These are phyloP conservation scores for Apotomis turbidana DNA, from an alignment of 2,888 invertebrate species.

Conservation along the genomic window DNA sequence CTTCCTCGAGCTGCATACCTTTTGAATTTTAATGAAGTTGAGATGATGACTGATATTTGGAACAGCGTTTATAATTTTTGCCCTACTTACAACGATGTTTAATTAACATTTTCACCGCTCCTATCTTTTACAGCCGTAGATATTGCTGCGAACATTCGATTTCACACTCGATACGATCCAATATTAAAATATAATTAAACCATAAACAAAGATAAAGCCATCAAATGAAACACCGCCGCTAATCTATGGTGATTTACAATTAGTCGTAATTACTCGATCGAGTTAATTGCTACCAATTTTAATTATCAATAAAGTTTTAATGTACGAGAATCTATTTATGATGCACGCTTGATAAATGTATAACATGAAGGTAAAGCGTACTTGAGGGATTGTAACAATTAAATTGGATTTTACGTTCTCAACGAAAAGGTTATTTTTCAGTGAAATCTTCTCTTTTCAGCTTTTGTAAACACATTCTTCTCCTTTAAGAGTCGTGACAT, in stretches of 20 bases:
- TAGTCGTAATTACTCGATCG: conserved; percentile 71
- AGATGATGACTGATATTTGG: no score
- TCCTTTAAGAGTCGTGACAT: no score
- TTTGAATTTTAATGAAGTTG: no score
- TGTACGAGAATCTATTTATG: conserved; percentile 64
- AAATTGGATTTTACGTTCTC: background rate
- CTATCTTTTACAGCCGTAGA: conserved; percentile 28
- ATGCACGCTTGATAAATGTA: conserved; percentile 45
- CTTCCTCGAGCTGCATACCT: no score
- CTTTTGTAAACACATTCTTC: no score
- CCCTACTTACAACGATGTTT: background rate
- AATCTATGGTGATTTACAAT: conserved; percentile 79
- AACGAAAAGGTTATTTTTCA: background rate
- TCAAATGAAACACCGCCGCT: conserved; percentile 68
- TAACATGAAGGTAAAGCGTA: conserved; percentile 58
- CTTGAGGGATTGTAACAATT: background rate
- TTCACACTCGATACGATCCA: conserved; percentile 62
- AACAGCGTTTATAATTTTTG: background rate
- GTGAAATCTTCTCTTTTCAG: background rate
- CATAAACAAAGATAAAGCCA: conserved; percentile 77
- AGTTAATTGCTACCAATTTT: conserved; percentile 78
- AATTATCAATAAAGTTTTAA: conserved; percentile 74
- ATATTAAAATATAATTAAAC: conserved; percentile 76
- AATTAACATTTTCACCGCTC: conserved; percentile 10
- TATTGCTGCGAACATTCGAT: conserved; percentile 52